Evolutionary conservation across 2,888 invertebrate species (phyloP).

Genomic region (Cacoxenus indagator): DNA sequence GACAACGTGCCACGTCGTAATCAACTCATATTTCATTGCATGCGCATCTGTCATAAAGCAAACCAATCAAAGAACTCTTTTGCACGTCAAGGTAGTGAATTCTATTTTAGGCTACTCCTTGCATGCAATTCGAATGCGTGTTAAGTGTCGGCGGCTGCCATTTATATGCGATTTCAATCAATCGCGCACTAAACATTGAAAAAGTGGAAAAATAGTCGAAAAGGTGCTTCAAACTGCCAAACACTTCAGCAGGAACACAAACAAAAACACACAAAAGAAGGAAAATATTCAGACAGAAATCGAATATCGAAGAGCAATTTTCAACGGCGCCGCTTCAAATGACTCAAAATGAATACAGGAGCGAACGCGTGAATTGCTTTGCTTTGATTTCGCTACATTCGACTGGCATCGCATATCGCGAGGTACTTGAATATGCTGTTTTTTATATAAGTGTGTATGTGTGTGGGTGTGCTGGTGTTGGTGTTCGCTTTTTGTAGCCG

Average conservation of each 20-base stretch:
- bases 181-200: slow-evolving; percentile 40
- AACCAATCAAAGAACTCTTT: slow-evolving; percentile 56
- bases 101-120: not conserved
- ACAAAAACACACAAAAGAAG: not conserved
- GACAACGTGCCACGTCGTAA: slow-evolving; percentile 28
- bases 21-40: slow-evolving; percentile 63
- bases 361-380: not conserved
- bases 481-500: too few relatives aligned
- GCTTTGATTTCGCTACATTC: not conserved
- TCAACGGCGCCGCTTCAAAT: slow-evolving; percentile 59
- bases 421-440: not conserved
- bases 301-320: slow-evolving; percentile 45
- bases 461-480: too few relatives aligned
- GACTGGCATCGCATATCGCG: not conserved
- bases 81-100: not conserved
- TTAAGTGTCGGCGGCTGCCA: slow-evolving; percentile 2
- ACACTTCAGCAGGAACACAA: not conserved
- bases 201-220: not conserved
- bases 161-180: slow-evolving; percentile 63
- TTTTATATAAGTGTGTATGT: too few relatives aligned
- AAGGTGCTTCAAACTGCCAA: slow-evolving; percentile 8
- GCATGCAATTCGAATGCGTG: not conserved
- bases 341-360: slow-evolving; percentile 53
- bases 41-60: slow-evolving; percentile 51
- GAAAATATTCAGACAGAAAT: slow-evolving; percentile 15